Evolutionary conservation across 1,140 invertebrate species (phyloP).

Genomic region (Drosophila orena): DNA sequence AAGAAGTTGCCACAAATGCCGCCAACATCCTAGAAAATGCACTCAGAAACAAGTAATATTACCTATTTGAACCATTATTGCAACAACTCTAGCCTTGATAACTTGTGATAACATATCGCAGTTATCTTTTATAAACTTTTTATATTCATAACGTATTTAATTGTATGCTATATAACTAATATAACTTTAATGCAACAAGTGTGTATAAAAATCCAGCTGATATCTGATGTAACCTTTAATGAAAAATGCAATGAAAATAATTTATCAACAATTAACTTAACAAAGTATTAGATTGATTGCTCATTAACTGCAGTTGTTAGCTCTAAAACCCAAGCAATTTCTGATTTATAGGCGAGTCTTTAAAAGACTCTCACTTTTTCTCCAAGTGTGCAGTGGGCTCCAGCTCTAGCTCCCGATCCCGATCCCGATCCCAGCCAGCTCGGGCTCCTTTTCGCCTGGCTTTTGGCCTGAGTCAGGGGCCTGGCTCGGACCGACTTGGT

Average conservation of each 20-base stretch:
- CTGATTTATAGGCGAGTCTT: neutral
- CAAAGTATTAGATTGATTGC: too few relatives aligned
- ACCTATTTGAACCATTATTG: too few relatives aligned
- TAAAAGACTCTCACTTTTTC: neutral
- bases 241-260: too few relatives aligned
- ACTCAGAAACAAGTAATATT: neutral
- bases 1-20: constrained; percentile 47
- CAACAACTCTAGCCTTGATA: too few relatives aligned
- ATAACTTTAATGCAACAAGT: too few relatives aligned
- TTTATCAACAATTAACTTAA: neutral
- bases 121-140: too few relatives aligned
- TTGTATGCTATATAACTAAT: too few relatives aligned
- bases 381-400: neutral
- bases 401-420: constrained; percentile 8
- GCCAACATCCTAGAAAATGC: constrained; percentile 33
- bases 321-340: neutral
- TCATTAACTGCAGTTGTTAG: too few relatives aligned
- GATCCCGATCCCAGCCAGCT: constrained; percentile 26
- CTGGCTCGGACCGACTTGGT: constrained; percentile 8
- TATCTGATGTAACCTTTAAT: too few relatives aligned
- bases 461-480: constrained; percentile 33
- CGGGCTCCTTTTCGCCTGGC: constrained; percentile 3
- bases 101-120: too few relatives aligned
- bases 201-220: too few relatives aligned
- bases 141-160: too few relatives aligned